phyloP scores from a whole-genome alignment of 2,797 vertebrate species.

The Fringilla coelebs region DNA sequence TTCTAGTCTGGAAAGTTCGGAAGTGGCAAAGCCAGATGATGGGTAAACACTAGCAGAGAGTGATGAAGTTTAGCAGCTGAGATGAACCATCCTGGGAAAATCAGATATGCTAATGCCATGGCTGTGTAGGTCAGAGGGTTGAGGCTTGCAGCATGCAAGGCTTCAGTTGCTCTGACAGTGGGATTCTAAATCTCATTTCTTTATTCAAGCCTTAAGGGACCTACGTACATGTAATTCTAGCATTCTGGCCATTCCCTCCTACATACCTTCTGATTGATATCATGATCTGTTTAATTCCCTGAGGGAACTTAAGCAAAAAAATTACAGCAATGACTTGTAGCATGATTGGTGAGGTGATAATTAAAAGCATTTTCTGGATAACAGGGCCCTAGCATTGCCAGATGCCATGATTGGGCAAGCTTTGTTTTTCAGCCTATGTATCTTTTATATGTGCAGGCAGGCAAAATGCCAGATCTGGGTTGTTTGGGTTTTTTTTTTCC shows the following conservation, averaged over 20 bases:
- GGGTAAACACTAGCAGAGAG: constrained; percentile 6
- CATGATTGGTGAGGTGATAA: constrained; percentile 68
- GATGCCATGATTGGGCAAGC: constrained; percentile 4
- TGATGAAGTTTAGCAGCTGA: constrained; percentile 49
- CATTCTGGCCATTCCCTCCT: constrained; percentile 44
- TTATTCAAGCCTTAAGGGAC: constrained; percentile 35
- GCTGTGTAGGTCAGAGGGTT: constrained; percentile 19
- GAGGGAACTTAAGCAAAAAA: constrained; percentile 40
- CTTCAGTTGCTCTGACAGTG: constrained; percentile 8
- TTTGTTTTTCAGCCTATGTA: constrained; percentile 8
- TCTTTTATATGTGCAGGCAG: background rate
- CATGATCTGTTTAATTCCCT: constrained; percentile 45
- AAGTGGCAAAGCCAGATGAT: constrained; percentile 56
- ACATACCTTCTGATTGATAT: constrained; percentile 58
- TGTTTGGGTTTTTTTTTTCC: background rate
- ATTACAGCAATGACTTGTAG: constrained; percentile 53
- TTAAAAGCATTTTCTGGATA: constrained; percentile 70
- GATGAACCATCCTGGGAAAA: constrained; percentile 48
- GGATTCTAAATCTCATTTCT: constrained; percentile 7
- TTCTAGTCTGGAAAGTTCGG: constrained; percentile 36
- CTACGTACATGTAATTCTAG: constrained; percentile 37
- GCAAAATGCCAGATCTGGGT: background rate
- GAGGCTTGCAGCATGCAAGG: background rate
- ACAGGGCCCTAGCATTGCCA: constrained; percentile 10
- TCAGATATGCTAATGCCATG: background rate